Conservation (phyloP, 2,797 vertebrate genomes). For the Poeciliopsis infans region DNA sequence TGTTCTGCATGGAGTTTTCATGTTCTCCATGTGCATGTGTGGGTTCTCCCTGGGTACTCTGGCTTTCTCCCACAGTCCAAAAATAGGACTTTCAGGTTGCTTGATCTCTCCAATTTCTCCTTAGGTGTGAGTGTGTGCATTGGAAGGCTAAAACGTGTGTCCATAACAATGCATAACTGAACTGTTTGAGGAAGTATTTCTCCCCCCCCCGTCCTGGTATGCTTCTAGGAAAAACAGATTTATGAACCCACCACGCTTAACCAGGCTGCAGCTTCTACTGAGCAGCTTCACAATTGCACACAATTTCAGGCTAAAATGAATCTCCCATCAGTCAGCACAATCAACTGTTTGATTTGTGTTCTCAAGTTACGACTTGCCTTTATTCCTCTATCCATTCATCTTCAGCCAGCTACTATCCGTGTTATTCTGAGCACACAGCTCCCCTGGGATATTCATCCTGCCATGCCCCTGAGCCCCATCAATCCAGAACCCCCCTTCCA, state of each 20-base stretch:
- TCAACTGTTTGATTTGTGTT: conserved; percentile 43
- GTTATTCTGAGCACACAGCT: conserved; percentile 69
- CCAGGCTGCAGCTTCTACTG: conserved; percentile 2
- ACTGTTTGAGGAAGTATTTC: neutral
- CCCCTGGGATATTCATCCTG: conserved; percentile 69
- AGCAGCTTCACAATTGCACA: neutral
- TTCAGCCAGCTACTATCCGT: conserved; percentile 46
- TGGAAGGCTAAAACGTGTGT: neutral
- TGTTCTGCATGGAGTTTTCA: too few relatives aligned
- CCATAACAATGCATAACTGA: neutral
- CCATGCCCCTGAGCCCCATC: conserved; percentile 59
- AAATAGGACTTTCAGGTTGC: too few relatives aligned
- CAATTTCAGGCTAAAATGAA: conserved; percentile 4
- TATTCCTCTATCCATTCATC: conserved; percentile 49
- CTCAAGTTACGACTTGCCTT: conserved; percentile 43
- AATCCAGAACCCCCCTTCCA: conserved; percentile 38
- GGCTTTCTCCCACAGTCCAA: too few relatives aligned
- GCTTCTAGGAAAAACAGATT: neutral
- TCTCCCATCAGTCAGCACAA: neutral
- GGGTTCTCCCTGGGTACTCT: too few relatives aligned
- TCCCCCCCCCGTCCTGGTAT: neutral
- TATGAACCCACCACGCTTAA: conserved; percentile 22
- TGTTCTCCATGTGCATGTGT: too few relatives aligned
- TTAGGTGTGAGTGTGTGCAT: too few relatives aligned
- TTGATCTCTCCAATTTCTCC: too few relatives aligned